Evolutionary conservation across 2,113 vertebrate genomes (phyloP).

Genomic region (Climacteris rufus): DNA sequence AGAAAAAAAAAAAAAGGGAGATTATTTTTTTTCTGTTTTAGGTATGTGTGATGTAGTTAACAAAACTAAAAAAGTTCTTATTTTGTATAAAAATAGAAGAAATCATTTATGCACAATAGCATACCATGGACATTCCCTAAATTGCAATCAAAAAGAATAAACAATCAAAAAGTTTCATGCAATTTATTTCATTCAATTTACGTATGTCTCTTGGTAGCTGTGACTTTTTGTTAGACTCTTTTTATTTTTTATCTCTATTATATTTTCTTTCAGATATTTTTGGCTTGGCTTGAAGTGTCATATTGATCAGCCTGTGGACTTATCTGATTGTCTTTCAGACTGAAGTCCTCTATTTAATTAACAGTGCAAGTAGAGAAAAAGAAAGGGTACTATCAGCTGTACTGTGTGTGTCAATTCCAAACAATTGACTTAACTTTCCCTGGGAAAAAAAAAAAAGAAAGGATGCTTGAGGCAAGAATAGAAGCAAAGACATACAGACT

Average conservation of each 20-base stretch:
- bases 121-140: neutral
- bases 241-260: neutral
- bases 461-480: neutral
- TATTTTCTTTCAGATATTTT: neutral
- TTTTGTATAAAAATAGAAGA: neutral
- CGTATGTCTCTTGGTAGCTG: neutral
- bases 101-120: neutral
- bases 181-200: neutral
- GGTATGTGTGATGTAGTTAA: neutral
- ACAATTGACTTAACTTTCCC: neutral
- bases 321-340: conserved; percentile 9
- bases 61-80: neutral
- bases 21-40: neutral
- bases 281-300: neutral
- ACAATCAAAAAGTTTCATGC: neutral
- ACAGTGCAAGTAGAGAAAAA: neutral
- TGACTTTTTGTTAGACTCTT: neutral
- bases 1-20: neutral
- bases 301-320: neutral
- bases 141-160: neutral
- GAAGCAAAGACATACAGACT: neutral
- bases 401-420: neutral
- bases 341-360: neutral
- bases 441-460: neutral
- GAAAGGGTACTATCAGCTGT: neutral